A percentile compares a stretch with the other conserved stretches of the same genome.
phyloP scores from a whole-genome alignment of 2,113 vertebrate species.

The Phylloscopus trochiloides region DNA sequence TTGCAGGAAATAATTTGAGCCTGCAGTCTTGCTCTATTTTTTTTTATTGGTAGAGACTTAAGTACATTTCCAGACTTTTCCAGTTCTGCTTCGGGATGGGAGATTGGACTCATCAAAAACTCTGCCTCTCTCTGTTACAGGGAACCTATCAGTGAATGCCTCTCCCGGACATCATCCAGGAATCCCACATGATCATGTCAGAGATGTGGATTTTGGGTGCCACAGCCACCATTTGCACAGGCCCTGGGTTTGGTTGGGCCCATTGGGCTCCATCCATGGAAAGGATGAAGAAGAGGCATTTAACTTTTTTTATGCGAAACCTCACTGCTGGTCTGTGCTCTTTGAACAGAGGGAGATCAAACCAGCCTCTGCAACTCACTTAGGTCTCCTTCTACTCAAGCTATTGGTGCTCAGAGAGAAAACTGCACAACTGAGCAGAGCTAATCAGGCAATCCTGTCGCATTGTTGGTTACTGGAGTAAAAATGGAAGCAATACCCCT shows the following conservation, averaged over 20 bases:
- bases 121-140: background rate
- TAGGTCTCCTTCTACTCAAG: background rate
- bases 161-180: background rate
- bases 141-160: background rate
- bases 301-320: background rate
- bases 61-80: background rate
- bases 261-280: background rate
- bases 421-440: background rate
- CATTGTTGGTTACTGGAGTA: background rate
- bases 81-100: background rate
- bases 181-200: background rate
- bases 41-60: background rate
- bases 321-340: background rate
- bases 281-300: background rate
- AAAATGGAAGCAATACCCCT: background rate
- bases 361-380: background rate
- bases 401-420: background rate
- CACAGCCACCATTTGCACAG: accelerated
- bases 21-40: background rate
- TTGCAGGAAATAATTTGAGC: background rate
- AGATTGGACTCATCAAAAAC: background rate
- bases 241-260: background rate
- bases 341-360: background rate
- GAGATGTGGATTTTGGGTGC: background rate
- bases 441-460: background rate